A percentile compares a stretch with the other conserved stretches of the same genome.
These are phyloP conservation scores for Anas platyrhynchos DNA, from an alignment of 2,113 vertebrate genomes.

Conservation along the genomic window DNA sequence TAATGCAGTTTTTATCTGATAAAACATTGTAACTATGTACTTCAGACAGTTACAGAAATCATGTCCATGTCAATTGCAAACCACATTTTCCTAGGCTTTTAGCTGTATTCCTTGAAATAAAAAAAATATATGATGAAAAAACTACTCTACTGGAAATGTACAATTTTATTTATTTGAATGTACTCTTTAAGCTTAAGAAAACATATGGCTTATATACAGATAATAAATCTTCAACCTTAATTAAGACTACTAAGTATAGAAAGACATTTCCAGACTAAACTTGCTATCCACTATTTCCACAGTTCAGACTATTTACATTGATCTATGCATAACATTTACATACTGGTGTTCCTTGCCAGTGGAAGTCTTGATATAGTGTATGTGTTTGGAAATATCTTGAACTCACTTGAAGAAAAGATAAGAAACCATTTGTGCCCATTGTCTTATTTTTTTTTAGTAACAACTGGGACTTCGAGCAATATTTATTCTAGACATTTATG, in stretches of 20 bases:
- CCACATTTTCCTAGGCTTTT: not conserved
- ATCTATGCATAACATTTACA: not conserved
- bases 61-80: not conserved
- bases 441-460: not conserved
- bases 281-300: not conserved
- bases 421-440: not conserved
- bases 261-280: constrained; percentile 40
- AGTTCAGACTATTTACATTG: constrained; percentile 38
- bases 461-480: not conserved
- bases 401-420: not conserved
- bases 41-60: not conserved
- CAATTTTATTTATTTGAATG: constrained; percentile 10
- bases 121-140: not conserved
- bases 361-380: not conserved
- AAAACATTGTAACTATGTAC: not conserved
- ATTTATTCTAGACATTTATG: not conserved
- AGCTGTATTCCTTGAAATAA: not conserved
- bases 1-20: not conserved
- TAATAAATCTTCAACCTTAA: not conserved
- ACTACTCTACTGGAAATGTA: not conserved
- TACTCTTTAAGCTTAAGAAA: not conserved
- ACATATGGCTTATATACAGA: not conserved
- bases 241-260: not conserved
- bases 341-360: not conserved
- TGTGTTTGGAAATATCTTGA: not conserved